These are phyloP conservation scores for Apoda limacodes DNA, from an alignment of 2,888 invertebrate species.

Conservation along the genomic window DNA sequence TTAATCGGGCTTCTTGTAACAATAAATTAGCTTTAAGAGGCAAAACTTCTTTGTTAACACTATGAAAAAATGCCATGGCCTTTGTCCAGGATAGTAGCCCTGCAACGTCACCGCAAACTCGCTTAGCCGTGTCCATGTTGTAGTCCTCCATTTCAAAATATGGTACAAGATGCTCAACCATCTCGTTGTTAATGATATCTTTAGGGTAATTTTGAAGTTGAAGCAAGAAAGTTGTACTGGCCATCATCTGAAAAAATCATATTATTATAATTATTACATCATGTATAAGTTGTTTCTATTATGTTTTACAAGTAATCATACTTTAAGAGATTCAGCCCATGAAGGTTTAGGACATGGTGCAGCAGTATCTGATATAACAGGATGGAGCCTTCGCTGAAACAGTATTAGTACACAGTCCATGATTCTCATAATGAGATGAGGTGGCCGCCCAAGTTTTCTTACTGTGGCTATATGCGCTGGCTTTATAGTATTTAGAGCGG, in stretches of 20 bases:
- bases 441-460: constrained; percentile 93
- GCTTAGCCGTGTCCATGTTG: constrained; percentile 94
- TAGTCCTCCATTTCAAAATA: constrained; percentile 98
- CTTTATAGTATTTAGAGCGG: constrained; percentile 95
- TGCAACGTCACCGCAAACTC: constrained; percentile 97
- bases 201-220: constrained; percentile 96
- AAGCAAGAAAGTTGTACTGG: constrained; percentile 90
- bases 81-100: constrained; percentile 96
- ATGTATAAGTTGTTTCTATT: background rate
- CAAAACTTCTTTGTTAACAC: constrained; percentile 95
- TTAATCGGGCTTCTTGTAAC: constrained; percentile 89
- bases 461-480: constrained; percentile 97
- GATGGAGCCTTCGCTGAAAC: constrained; percentile 90
- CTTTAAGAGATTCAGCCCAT: constrained; percentile 96
- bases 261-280: constrained; percentile 1
- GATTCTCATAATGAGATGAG: constrained; percentile 96
- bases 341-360: constrained; percentile 92
- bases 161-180: constrained; percentile 92
- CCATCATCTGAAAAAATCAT: constrained; percentile 81
- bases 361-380: constrained; percentile 83
- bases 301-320: constrained; percentile 28
- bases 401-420: constrained; percentile 97
- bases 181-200: constrained; percentile 96
- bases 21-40: constrained; percentile 93
- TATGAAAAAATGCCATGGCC: constrained; percentile 95